phyloP scores from a whole-genome alignment of 2,113 vertebrate genomes.

The Rostratula benghalensis region DNA sequence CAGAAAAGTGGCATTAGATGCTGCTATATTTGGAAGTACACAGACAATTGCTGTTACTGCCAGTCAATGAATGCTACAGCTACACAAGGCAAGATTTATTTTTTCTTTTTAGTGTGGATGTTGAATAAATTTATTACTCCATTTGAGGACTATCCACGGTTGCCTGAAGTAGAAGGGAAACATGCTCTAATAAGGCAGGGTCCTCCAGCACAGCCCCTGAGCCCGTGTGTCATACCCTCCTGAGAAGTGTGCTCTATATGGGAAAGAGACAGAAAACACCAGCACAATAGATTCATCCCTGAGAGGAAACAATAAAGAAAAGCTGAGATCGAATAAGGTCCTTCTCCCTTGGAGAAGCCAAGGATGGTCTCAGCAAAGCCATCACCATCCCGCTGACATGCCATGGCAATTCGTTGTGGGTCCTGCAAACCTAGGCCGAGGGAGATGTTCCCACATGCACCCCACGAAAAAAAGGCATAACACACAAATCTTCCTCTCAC shows the following conservation, averaged over 20 bases:
- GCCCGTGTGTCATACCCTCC: not conserved
- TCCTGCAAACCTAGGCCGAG: not conserved
- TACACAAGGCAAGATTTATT: not conserved
- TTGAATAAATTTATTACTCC: not conserved
- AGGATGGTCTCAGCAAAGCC: not conserved
- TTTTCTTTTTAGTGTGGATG: not conserved
- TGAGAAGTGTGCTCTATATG: not conserved
- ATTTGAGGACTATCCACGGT: not conserved
- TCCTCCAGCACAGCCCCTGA: not conserved
- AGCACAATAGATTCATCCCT: not conserved
- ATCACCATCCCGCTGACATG: rapidly evolving
- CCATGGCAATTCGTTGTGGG: too few species aligned
- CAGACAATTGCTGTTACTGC: not conserved
- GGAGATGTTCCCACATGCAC: not conserved
- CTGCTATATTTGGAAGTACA: not conserved
- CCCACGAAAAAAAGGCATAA: not conserved
- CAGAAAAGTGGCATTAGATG: not conserved
- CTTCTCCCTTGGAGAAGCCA: not conserved
- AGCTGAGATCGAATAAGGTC: not conserved
- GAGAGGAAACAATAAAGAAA: not conserved
- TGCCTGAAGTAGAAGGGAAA: not conserved
- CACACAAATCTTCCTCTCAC: not conserved
- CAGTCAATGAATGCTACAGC: not conserved
- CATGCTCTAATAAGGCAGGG: not conserved
- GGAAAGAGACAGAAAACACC: not conserved